Evolutionary conservation across 2,797 vertebrate genomes (phyloP).

Genomic region (Eulemur mongoz): DNA sequence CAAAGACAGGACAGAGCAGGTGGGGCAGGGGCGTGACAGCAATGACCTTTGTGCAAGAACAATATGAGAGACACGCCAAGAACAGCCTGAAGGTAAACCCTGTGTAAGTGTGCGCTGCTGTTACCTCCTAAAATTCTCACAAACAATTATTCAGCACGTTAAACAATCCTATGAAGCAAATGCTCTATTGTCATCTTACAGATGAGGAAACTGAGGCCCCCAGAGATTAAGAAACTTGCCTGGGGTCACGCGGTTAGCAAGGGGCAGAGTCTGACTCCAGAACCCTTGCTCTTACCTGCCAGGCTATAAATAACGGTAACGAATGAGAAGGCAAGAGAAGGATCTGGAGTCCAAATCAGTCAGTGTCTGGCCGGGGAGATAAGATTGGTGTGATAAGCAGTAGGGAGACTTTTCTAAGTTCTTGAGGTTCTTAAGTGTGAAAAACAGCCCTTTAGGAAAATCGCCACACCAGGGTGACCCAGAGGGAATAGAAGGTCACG

Average conservation of each 20-base stretch:
- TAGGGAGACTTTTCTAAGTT: neutral
- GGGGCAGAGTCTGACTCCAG: neutral
- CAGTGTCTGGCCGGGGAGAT: neutral
- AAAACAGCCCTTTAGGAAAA: neutral
- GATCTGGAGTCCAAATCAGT: too few species aligned
- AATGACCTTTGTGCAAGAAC: neutral
- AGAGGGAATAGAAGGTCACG: neutral
- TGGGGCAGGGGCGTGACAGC: rapidly evolving
- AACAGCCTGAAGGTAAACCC: neutral
- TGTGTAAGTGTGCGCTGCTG: neutral
- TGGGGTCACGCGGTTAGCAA: neutral
- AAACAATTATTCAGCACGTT: neutral
- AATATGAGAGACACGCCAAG: neutral
- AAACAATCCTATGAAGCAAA: neutral
- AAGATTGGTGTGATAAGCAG: neutral
- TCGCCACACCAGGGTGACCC: neutral
- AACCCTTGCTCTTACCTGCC: neutral
- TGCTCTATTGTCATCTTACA: neutral
- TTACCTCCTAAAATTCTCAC: neutral
- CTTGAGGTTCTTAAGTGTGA: neutral
- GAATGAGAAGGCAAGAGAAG: neutral
- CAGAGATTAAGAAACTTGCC: neutral
- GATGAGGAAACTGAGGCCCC: neutral
- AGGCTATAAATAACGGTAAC: neutral
- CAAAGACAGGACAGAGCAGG: neutral